Conservation (phyloP, 2,797 vertebrate genomes). For the Chrysocyon brachyurus region DNA sequence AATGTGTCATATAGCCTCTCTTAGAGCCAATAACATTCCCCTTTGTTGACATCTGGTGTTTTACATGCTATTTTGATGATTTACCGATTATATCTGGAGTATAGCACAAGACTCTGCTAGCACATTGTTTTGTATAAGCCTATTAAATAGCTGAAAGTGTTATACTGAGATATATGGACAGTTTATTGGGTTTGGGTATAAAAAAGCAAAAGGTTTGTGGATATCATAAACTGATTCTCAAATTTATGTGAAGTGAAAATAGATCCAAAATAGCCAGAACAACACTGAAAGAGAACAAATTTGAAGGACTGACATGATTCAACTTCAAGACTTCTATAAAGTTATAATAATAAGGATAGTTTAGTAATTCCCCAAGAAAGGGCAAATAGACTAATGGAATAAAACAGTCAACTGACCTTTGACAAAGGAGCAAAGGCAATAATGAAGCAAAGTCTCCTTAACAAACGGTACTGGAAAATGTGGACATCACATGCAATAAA, state of each 20-base stretch:
- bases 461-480: background rate
- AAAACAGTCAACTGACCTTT: background rate
- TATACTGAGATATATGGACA: background rate
- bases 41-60: background rate
- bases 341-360: background rate
- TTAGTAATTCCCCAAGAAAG: background rate
- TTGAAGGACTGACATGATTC: background rate
- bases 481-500: background rate
- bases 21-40: background rate
- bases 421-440: background rate
- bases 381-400: background rate
- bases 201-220: background rate
- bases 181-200: background rate
- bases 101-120: background rate
- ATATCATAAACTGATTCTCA: background rate
- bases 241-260: background rate
- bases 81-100: background rate
- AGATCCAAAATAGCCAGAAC: background rate
- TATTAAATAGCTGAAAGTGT: background rate
- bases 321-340: background rate
- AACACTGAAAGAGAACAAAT: background rate
- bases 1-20: background rate
- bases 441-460: background rate
- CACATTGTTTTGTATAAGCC: background rate
- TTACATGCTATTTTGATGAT: background rate